Evolutionary conservation across 2,113 vertebrate species (phyloP), one percentile per base, ranked within the genome.

Genomic region (Anseranas semipalmata): DNA sequence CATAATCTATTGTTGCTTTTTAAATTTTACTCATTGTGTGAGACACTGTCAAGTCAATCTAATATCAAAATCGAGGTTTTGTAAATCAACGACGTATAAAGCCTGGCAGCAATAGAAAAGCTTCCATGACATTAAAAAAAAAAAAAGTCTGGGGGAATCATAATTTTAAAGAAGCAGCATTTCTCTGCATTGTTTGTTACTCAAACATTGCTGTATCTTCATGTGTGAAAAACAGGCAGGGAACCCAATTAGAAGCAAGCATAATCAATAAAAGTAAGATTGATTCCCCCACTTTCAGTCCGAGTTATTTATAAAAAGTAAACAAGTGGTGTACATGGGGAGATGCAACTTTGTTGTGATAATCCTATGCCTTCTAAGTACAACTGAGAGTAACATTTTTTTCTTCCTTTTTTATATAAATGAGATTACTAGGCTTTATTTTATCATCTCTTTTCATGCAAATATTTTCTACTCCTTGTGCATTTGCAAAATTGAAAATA

Each of bases 121-220:
- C 21, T 68, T 91, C 48, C 53, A 35, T 52, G 65, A 53, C 8
- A 7, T 10, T 28, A 41, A 68, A 67, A 75, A 56, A 46, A 73
- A 59, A 33, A 48, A 80, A 85, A 24, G 7, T 55, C 41, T 50
- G 18, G 22, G 43, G 18, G 27, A 88, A 60, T 83, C 65, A 81
- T 84, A 85, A 77, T 95, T 95, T 96, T 95, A 86, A 95, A 92
- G 79, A 59, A 60, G 27, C n/a, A 88, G 46, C 16, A 65, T 86
- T 94, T 78, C 13, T 66, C 41, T 67, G 20, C 41, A 12, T 46
- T 90, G 52, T 79, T 91, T 92, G 28, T 84, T 81, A 30, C 43
- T 63, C 60, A 65, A 46, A 84, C 35, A 30, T 60, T 0, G 3
- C 25, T 60, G 35, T 75, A 95, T 84, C 48, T 77, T 90, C 80